Conservation (phyloP, 2,113 vertebrate species). For the Phyllopteryx taeniolatus region DNA sequence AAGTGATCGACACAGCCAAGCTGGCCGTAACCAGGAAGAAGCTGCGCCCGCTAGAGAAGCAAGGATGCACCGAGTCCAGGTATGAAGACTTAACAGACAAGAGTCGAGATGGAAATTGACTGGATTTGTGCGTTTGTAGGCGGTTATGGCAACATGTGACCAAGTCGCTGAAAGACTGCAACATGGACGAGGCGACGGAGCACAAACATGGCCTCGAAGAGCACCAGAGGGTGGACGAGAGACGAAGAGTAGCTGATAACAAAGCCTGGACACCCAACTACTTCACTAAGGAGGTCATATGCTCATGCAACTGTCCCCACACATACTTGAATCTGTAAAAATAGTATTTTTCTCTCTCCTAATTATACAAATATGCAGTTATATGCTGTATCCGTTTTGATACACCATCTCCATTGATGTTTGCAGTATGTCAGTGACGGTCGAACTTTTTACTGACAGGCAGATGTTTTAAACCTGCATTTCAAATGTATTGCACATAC, state of each 20-base stretch:
- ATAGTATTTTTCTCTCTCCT: no score
- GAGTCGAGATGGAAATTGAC: no score
- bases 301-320: neutral
- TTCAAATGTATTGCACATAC: no score
- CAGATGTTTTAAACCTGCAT: no score
- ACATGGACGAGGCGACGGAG: slow-evolving; percentile 84
- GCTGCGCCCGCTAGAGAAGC: slow-evolving; percentile 81
- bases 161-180: slow-evolving; percentile 79
- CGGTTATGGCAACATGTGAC: slow-evolving; percentile 89
- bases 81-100: slow-evolving; percentile 26
- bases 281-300: slow-evolving; percentile 86
- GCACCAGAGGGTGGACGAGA: slow-evolving; percentile 83
- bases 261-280: slow-evolving; percentile 83
- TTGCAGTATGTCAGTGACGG: no score
- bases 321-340: no score
- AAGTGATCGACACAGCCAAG: slow-evolving; percentile 85
- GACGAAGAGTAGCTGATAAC: slow-evolving; percentile 72
- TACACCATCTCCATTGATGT: no score
- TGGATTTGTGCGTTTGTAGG: slow-evolving; percentile 56
- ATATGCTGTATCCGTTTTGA: no score
- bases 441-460: no score
- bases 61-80: slow-evolving; percentile 87
- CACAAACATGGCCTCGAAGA: slow-evolving; percentile 89
- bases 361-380: no score
- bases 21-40: slow-evolving; percentile 83